These are phyloP conservation scores for Oophaga pumilio DNA, from an alignment of 2,113 vertebrate species.

Conservation along the genomic window DNA sequence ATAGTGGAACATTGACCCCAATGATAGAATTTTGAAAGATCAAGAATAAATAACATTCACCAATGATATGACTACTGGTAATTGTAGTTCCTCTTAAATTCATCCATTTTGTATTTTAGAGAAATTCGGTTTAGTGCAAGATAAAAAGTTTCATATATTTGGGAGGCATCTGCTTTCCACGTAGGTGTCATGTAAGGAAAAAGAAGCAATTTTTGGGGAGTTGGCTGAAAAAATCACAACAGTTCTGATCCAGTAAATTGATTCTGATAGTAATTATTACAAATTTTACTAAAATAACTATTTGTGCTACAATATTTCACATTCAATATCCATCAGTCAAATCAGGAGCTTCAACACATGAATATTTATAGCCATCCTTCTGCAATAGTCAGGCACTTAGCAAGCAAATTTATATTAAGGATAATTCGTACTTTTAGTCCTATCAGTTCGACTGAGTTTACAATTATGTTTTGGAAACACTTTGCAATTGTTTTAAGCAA, in stretches of 20 bases:
- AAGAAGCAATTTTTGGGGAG: not conserved
- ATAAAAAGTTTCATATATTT: slow-evolving; percentile 3
- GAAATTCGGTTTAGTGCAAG: not conserved
- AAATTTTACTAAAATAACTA: slow-evolving; percentile 31
- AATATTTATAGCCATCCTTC: slow-evolving; percentile 39
- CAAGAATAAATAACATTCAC: not conserved
- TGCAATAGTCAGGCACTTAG: slow-evolving; percentile 24
- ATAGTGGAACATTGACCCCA: not conserved
- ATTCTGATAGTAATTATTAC: slow-evolving; percentile 44
- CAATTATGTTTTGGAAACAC: not conserved
- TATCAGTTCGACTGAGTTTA: not conserved
- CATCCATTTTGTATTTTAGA: not conserved
- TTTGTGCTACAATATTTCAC: slow-evolving; percentile 41
- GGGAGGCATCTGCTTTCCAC: not conserved
- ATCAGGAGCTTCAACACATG: slow-evolving; percentile 37
- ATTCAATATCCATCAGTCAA: slow-evolving; percentile 45
- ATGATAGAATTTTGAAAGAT: not conserved
- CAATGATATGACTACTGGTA: not conserved
- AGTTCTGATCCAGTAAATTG: slow-evolving; percentile 28
- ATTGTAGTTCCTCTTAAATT: too few species aligned
- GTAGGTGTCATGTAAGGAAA: not conserved
- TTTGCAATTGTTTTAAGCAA: not conserved
- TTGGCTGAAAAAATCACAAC: not conserved
- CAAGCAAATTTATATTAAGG: slow-evolving; percentile 25
- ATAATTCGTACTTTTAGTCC: not conserved